A percentile compares a stretch with the other conserved stretches of the same genome.
Conservation (phyloP, 1,140 invertebrate genomes). For the Papilio xuthus region DNA sequence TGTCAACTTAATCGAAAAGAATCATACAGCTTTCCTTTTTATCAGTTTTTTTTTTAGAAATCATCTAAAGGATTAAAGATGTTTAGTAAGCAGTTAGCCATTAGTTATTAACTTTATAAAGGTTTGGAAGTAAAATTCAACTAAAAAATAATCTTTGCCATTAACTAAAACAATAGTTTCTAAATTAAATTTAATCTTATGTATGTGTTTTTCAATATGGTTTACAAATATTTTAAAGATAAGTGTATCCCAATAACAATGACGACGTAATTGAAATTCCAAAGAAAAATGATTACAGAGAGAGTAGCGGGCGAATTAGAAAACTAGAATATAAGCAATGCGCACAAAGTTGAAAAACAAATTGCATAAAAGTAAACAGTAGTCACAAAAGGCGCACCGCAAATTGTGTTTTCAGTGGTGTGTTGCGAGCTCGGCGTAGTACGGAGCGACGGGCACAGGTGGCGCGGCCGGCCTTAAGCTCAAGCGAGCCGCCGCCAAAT, state of each 20-base stretch:
- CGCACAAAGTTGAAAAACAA: slow-evolving; percentile 60
- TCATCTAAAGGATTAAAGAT: too few relatives aligned
- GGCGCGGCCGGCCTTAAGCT: slow-evolving; percentile 65
- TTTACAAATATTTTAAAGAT: not conserved
- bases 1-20: not conserved
- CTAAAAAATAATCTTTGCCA: too few relatives aligned
- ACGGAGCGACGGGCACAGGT: slow-evolving; percentile 67
- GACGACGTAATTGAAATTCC: not conserved
- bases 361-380: slow-evolving; percentile 73
- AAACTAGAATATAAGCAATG: slow-evolving; percentile 50
- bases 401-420: slow-evolving; percentile 72
- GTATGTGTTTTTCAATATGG: too few relatives aligned
- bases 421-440: slow-evolving; percentile 58
- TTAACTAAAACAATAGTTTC: too few relatives aligned
- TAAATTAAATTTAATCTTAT: too few relatives aligned
- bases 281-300: not conserved
- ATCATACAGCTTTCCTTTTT: not conserved
- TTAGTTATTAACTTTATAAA: too few relatives aligned
- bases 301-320: slow-evolving; percentile 54
- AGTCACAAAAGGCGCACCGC: slow-evolving; percentile 66
- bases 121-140: too few relatives aligned
- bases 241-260: not conserved
- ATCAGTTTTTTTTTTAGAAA: too few relatives aligned
- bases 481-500: slow-evolving; percentile 64
- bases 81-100: too few relatives aligned